These are phyloP conservation scores for Arizona elegans DNA, from an alignment of 2,113 vertebrate species.

Conservation along the genomic window DNA sequence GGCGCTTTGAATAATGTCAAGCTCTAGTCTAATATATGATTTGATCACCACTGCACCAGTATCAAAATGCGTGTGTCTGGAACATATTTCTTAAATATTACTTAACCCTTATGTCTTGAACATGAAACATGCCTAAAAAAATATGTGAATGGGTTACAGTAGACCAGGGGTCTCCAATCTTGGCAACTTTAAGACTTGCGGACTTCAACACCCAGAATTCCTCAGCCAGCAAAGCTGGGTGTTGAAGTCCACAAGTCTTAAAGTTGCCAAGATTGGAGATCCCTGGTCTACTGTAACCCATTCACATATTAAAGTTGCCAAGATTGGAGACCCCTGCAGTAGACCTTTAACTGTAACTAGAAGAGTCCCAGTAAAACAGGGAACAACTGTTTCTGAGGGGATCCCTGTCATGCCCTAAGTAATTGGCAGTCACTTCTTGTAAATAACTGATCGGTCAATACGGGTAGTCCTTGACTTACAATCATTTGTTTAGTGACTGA, in stretches of 20 bases:
- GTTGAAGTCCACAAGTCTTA: too few relatives aligned
- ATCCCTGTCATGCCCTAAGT: neutral
- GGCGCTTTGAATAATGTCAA: neutral
- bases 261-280: too few relatives aligned
- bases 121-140: neutral
- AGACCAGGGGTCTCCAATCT: neutral
- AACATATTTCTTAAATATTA: neutral
- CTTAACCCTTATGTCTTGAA: neutral
- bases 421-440: neutral
- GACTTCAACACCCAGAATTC: too few relatives aligned
- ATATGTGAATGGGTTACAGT: neutral
- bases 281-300: too few relatives aligned
- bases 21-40: neutral
- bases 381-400: neutral
- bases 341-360: neutral
- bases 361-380: neutral
- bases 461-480: too few relatives aligned
- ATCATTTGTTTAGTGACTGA: too few relatives aligned
- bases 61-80: neutral
- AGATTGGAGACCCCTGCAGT: too few relatives aligned
- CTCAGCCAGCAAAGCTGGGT: too few relatives aligned
- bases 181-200: too few relatives aligned
- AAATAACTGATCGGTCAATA: neutral
- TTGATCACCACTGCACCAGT: neutral
- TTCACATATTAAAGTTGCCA: too few relatives aligned